Conservation (phyloP, 2,797 vertebrate genomes). For the Rhinichthys osculus region DNA sequence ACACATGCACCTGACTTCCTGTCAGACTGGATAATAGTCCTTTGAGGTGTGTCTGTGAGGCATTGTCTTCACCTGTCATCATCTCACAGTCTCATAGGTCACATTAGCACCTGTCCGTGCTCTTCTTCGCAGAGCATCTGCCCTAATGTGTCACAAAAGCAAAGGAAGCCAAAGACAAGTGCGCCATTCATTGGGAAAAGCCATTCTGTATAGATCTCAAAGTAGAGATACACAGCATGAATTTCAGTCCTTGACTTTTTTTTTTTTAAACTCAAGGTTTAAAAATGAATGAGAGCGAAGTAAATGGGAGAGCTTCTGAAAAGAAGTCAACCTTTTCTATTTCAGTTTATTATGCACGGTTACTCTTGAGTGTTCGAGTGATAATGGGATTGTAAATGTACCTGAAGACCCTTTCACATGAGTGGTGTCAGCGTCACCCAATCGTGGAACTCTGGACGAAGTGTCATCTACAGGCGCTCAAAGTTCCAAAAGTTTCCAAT, state of each 20-base stretch:
- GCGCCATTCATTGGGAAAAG: slow-evolving; percentile 30
- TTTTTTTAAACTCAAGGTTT: neutral
- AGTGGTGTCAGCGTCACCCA: neutral
- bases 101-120: slow-evolving; percentile 65
- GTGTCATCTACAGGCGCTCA: neutral
- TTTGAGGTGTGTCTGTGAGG: slow-evolving; percentile 49
- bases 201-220: slow-evolving; percentile 19
- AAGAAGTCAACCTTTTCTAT: slow-evolving; percentile 49
- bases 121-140: slow-evolving; percentile 24
- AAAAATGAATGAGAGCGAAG: slow-evolving; percentile 26
- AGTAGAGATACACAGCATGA: slow-evolving; percentile 43
- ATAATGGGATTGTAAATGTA: slow-evolving; percentile 19
- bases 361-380: neutral
- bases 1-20: slow-evolving; percentile 43
- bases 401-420: neutral
- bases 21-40: slow-evolving; percentile 59
- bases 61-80: slow-evolving; percentile 64
- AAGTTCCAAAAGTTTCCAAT: neutral
- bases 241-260: slow-evolving; percentile 22
- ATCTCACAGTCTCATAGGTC: slow-evolving; percentile 62
- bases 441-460: neutral
- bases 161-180: slow-evolving; percentile 37
- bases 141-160: slow-evolving; percentile 44
- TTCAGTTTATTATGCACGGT: slow-evolving; percentile 21
- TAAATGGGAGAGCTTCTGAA: slow-evolving; percentile 20